Conservation (phyloP, 2,888 invertebrate species). For the Minunthozetes semirufus region DNA sequence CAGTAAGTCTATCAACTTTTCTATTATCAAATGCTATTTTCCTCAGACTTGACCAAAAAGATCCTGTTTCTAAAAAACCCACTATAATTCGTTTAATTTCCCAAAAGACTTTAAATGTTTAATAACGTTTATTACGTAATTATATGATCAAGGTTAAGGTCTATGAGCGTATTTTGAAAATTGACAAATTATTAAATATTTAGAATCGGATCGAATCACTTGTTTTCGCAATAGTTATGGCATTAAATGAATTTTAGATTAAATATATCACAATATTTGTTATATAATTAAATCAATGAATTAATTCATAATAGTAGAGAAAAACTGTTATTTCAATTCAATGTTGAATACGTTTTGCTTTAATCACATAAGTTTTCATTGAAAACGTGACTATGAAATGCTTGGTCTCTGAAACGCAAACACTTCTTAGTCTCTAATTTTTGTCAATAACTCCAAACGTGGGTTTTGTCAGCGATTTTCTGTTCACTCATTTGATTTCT, state of each 20-base stretch:
- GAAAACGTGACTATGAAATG: background rate
- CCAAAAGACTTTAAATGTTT: no score
- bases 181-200: no score
- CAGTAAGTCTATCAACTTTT: no score
- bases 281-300: slow-evolving; percentile 20
- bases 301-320: background rate
- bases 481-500: no score
- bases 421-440: background rate
- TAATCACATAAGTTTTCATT: slow-evolving; percentile 19
- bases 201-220: no score
- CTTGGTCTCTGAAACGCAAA: background rate
- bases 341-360: background rate
- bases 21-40: no score
- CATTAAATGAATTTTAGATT: background rate
- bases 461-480: background rate
- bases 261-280: slow-evolving; percentile 1
- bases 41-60: no score
- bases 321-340: slow-evolving; percentile 21
- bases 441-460: background rate
- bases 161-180: no score
- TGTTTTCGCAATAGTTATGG: slow-evolving; percentile 8
- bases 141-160: no score
- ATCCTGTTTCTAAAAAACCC: no score
- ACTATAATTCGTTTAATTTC: no score
- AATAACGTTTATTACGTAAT: no score